Conservation (phyloP, 1,140 invertebrate genomes). For the Dermatophagoides farinae region DNA sequence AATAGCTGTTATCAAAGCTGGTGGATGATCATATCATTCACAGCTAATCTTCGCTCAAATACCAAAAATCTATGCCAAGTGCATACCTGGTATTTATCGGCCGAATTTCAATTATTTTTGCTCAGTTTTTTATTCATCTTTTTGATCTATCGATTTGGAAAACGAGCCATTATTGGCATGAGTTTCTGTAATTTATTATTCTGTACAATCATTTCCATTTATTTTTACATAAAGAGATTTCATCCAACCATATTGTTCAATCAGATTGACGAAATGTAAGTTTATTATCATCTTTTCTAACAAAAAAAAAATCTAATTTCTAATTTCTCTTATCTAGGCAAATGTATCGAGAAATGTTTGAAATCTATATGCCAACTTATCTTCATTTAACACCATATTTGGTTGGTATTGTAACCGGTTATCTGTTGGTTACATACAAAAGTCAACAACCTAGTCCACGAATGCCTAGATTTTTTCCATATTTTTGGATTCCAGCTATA, state of each 20-base stretch:
- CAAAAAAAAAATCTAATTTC: background rate
- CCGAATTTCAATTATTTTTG: slow-evolving; percentile 19
- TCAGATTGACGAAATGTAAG: slow-evolving; percentile 6
- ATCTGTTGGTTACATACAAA: slow-evolving; percentile 11
- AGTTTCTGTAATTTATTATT: background rate
- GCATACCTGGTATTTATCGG: slow-evolving; percentile 19
- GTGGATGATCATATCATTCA: slow-evolving; percentile 19
- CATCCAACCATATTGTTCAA: slow-evolving; percentile 14
- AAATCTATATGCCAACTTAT: slow-evolving; percentile 16
- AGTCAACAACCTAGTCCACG: slow-evolving; percentile 8
- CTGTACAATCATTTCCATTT: background rate
- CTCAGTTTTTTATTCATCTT: slow-evolving; percentile 15
- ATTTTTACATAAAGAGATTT: background rate
- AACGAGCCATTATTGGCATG: background rate
- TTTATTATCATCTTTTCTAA: background rate
- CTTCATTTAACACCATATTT: slow-evolving; percentile 18
- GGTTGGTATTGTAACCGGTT: slow-evolving; percentile 14
- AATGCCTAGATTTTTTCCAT: background rate
- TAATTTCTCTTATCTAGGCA: background rate
- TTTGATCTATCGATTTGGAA: slow-evolving; percentile 5
- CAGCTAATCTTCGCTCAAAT: slow-evolving; percentile 17
- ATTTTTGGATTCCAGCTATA: slow-evolving; percentile 2
- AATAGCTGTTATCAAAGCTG: slow-evolving; percentile 14
- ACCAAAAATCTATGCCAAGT: slow-evolving; percentile 14
- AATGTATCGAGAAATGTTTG: background rate